Percentiles rank a stretch among this genome's conserved stretches.
These are phyloP conservation scores for Pseudachorutes palmiensis DNA, from an alignment of 1,140 invertebrate species.

Conservation along the genomic window DNA sequence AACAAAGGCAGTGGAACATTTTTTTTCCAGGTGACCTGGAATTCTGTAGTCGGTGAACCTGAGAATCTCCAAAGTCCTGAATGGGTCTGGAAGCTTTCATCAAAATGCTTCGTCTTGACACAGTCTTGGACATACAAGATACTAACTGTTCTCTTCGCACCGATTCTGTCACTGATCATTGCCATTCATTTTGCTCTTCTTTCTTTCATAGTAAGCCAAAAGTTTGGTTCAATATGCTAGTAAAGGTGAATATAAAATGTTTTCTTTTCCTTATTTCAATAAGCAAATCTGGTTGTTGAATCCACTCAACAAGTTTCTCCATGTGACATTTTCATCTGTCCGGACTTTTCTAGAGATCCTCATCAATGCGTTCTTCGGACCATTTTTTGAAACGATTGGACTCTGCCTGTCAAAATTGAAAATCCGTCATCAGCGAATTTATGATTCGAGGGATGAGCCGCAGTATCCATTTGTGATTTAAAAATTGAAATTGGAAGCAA, in stretches of 20 bases:
- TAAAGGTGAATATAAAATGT: not conserved
- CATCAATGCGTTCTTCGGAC: constrained; percentile 15
- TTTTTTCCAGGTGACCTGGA: constrained; percentile 8
- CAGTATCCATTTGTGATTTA: constrained; percentile 31
- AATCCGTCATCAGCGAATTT: constrained; percentile 30
- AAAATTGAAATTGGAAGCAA: no score
- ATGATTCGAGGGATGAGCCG: constrained; percentile 27
- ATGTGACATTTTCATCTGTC: constrained; percentile 21
- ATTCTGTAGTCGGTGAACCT: constrained; percentile 25
- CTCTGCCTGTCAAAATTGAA: constrained; percentile 24
- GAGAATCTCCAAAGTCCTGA: constrained; percentile 23
- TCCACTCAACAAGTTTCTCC: constrained; percentile 21
- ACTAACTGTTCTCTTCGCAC: constrained; percentile 22
- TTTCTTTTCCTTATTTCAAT: not conserved
- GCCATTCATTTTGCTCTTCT: constrained; percentile 24
- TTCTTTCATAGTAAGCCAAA: constrained; percentile 30
- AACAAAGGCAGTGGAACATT: not conserved
- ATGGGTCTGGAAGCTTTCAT: constrained; percentile 24
- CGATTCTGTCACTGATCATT: constrained; percentile 22
- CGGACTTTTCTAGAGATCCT: constrained; percentile 21
- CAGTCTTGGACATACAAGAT: constrained; percentile 30
- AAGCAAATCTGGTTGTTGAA: constrained; percentile 30
- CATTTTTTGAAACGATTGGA: constrained; percentile 26
- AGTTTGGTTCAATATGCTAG: no score
- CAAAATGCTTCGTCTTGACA: constrained; percentile 9